Evolutionary conservation across 2,113 vertebrate genomes (phyloP).

Genomic region (Ameiurus melas): DNA sequence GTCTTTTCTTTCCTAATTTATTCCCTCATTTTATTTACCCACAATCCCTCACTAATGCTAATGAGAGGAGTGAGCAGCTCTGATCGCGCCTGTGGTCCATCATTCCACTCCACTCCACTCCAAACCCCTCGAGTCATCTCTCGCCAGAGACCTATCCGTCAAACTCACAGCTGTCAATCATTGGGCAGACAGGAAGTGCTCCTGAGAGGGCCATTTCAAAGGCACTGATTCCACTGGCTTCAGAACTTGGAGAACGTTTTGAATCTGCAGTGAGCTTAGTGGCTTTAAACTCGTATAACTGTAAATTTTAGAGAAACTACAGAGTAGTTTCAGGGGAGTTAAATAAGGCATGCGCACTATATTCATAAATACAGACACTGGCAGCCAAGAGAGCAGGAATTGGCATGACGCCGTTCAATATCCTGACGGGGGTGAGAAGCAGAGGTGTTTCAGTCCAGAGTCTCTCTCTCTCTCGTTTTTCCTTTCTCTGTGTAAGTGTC

Average conservation of each 20-base stretch:
- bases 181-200: conserved; percentile 37
- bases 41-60: conserved; percentile 40
- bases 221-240: conserved; percentile 45
- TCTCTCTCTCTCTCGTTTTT: conserved; percentile 43
- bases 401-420: conserved; percentile 66
- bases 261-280: background rate
- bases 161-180: conserved; percentile 49
- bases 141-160: conserved; percentile 48
- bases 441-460: conserved; percentile 54
- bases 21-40: conserved; percentile 44
- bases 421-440: conserved; percentile 60
- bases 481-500: background rate
- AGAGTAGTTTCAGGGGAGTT: conserved; percentile 55
- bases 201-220: conserved; percentile 45
- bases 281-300: conserved; percentile 38
- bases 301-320: conserved; percentile 54
- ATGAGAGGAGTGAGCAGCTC: conserved; percentile 27
- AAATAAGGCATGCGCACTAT: conserved; percentile 62
- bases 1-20: conserved; percentile 40
- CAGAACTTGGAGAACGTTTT: conserved; percentile 1
- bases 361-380: conserved; percentile 47
- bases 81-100: conserved; percentile 38
- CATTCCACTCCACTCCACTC: conserved; percentile 29
- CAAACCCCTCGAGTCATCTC: conserved; percentile 28
- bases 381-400: conserved; percentile 52